phyloP scores from a whole-genome alignment of 2,888 invertebrate genomes.

The Metallyticus violacea region DNA sequence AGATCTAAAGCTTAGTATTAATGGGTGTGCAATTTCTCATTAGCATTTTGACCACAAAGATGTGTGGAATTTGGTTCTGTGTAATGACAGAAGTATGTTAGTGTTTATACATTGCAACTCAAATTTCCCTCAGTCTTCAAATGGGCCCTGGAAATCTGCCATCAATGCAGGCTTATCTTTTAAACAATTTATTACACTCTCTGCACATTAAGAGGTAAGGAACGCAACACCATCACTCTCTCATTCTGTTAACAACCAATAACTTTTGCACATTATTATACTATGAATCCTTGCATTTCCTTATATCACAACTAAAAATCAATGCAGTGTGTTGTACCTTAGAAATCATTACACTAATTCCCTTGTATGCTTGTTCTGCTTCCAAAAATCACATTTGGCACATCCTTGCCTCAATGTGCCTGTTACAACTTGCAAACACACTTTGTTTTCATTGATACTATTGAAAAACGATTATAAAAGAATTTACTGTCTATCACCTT shows the following conservation, averaged over 20 bases:
- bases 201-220: background rate
- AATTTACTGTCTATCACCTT: slow-evolving; percentile 7
- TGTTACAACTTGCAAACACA: background rate
- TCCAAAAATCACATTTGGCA: slow-evolving; percentile 8
- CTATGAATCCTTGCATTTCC: background rate
- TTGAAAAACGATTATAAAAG: slow-evolving; percentile 23
- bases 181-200: background rate
- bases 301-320: slow-evolving; percentile 1
- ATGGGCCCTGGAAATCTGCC: slow-evolving; percentile 8
- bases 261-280: slow-evolving; percentile 7
- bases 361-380: background rate
- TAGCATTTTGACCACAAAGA: background rate
- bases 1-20: slow-evolving; percentile 19
- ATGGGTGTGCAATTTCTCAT: slow-evolving; percentile 8
- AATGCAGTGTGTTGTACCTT: background rate
- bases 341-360: background rate
- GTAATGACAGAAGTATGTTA: background rate
- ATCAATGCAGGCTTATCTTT: background rate
- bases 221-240: background rate
- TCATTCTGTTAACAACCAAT: slow-evolving; percentile 12
- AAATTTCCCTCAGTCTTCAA: background rate
- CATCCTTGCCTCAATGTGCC: background rate
- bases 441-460: background rate
- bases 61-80: background rate
- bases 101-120: background rate